These are phyloP conservation scores for cattle (Bos taurus) DNA, from an alignment of 2,113 vertebrate species.

Conservation along the genomic window DNA sequence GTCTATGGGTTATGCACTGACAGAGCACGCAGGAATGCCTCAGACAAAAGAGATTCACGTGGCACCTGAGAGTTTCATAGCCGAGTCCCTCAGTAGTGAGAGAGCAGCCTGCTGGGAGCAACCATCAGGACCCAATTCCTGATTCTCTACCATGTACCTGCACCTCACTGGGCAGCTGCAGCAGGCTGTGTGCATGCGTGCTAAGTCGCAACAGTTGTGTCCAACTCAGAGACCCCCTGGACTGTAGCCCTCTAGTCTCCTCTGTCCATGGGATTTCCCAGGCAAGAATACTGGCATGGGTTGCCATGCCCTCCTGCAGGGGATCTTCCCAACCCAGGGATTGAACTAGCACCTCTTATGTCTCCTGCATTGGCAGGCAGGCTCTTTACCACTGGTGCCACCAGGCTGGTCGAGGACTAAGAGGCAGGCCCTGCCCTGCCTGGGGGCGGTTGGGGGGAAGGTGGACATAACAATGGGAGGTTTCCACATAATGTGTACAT, in stretches of 20 bases:
- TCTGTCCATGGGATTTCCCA: not conserved
- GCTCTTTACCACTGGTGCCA: not conserved
- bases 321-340: not conserved
- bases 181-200: not conserved
- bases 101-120: not conserved
- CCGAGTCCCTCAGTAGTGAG: not conserved
- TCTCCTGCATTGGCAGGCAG: not conserved
- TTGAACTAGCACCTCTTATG: not conserved
- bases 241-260: not conserved
- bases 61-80: not conserved
- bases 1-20: not conserved
- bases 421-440: not conserved
- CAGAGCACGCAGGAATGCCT: not conserved
- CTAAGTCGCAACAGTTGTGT: fast-evolving
- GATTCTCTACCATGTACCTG: fast-evolving
- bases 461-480: not conserved
- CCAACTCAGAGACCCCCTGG: not conserved
- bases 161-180: fast-evolving
- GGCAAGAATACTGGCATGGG: not conserved
- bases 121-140: not conserved
- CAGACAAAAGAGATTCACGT: not conserved
- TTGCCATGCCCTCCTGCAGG: not conserved
- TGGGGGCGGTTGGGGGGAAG: fast-evolving
- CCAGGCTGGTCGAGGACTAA: not conserved
- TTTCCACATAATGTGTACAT: not conserved